These are phyloP conservation scores for Euplagia quadripunctaria DNA, from an alignment of 2,888 invertebrate species.

Conservation along the genomic window DNA sequence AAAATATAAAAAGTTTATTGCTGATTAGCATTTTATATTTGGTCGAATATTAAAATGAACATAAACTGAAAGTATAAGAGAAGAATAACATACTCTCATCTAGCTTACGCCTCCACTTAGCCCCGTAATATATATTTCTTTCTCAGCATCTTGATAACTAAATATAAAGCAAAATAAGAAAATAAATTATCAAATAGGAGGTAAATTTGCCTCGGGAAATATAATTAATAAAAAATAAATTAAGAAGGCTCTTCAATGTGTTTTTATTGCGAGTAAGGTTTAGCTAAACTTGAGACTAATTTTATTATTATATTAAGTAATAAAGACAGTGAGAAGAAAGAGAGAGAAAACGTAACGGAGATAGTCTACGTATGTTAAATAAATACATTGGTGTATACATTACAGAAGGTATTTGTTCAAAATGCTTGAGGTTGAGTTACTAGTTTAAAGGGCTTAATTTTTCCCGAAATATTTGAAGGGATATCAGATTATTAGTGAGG, in stretches of 20 bases:
- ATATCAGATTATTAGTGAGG: too few relatives aligned
- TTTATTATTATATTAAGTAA: not conserved
- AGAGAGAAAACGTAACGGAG: too few relatives aligned
- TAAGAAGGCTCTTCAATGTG: constrained; percentile 34
- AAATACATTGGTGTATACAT: too few relatives aligned
- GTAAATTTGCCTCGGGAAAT: constrained; percentile 47
- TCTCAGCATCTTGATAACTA: constrained; percentile 19
- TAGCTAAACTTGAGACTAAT: constrained; percentile 10
- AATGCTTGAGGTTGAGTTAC: too few relatives aligned
- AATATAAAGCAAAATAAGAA: constrained; percentile 46
- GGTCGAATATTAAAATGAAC: constrained; percentile 3
- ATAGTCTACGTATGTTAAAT: too few relatives aligned
- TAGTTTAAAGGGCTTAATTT: too few relatives aligned
- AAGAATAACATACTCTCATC: not conserved
- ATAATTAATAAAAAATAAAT: constrained; percentile 57
- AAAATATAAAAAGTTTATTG: constrained; percentile 15
- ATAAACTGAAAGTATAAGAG: constrained; percentile 5
- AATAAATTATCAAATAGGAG: constrained; percentile 46
- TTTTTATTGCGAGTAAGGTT: constrained; percentile 37
- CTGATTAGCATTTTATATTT: constrained; percentile 12
- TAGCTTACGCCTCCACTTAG: not conserved
- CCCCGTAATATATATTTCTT: constrained; percentile 9
- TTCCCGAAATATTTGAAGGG: too few relatives aligned
- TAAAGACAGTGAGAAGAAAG: not conserved
- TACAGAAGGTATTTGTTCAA: too few relatives aligned